Evolutionary conservation across 2,888 invertebrate genomes (phyloP).

Genomic region (Willowsia nigromaculata): DNA sequence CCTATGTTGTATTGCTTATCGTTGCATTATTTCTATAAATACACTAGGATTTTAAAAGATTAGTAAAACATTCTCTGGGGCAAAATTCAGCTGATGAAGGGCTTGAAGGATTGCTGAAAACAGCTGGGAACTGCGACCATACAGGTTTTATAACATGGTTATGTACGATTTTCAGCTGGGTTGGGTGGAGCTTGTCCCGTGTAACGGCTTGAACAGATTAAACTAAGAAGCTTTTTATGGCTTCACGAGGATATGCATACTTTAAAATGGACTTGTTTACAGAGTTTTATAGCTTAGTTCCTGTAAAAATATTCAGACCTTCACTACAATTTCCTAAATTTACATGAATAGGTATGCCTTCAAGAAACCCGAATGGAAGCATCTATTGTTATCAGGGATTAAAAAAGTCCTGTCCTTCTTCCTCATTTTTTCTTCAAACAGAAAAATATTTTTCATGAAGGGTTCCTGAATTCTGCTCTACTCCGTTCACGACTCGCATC

Average conservation of each 20-base stretch:
- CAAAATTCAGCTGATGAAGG: constrained; percentile 3
- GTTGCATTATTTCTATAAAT: not conserved
- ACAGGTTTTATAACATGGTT: not conserved
- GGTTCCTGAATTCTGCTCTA: not conserved
- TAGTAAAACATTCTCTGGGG: not conserved
- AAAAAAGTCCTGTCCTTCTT: not conserved
- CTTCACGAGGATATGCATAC: not conserved
- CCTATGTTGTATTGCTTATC: not conserved
- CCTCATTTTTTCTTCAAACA: not conserved
- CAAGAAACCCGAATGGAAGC: not conserved
- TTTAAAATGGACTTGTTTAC: not conserved
- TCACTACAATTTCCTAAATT: not conserved
- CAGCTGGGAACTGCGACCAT: constrained; percentile 17
- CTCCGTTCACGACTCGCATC: not conserved
- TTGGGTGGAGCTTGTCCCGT: not conserved
- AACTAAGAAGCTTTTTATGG: not conserved
- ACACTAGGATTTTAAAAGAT: not conserved
- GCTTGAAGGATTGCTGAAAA: not conserved
- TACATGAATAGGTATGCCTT: not conserved
- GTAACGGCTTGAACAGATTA: not conserved
- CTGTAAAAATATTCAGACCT: not conserved
- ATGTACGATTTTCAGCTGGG: not conserved
- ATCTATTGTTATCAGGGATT: not conserved
- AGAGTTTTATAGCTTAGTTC: not conserved
- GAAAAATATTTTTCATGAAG: not conserved